Evolutionary conservation across 2,888 invertebrate species (phyloP), one percentile per base, ranked within the genome.

Genomic region (Tiphia femorata): DNA sequence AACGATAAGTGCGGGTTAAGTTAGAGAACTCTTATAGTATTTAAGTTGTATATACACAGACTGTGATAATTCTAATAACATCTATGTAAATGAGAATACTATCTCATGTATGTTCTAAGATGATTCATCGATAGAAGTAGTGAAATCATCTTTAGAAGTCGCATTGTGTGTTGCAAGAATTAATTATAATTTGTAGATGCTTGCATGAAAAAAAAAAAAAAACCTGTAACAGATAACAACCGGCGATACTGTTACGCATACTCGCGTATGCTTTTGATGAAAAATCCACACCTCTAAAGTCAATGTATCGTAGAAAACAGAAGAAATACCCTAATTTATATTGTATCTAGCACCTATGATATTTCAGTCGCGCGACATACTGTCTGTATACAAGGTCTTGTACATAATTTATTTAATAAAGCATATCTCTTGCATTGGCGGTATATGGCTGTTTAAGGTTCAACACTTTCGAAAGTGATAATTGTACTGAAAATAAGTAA

Each of bases 41-140:
- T 72, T 81, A 82, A 81, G 79, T 78, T 82, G 81, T 83, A 83
- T 79, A 83, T 83, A 83, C 75, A 83, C 80, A 81, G 82, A 81
- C 83, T 83, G 83, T 83, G 83, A 83, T 83, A 83, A 83, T 82
- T 79, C 78, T 76, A 78, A 70, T 67, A 67, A 64, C 55, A 64
- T 61, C 67, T 56, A 67, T 57, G 37, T 60, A 49, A 30, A 40
- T 16, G 27, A 38, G 48, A 44, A 47, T 50, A 44, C n/a, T n/a
- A n/a, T n/a, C n/a, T n/a, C n/a, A n/a, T n/a, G n/a, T n/a, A n/a
- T n/a, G n/a, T n/a, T n/a, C n/a, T n/a, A 27, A 30, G 14, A 19
- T 6, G n/a, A 30, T 17, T 35, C 27, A 21, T 12, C 7, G 40
- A 58, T 47, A 12, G 6, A 49, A 42, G 50, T 42, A 17, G 23